A percentile compares a stretch with the other conserved stretches of the same genome.
These are phyloP conservation scores for Melanotaenia parkinsoni DNA, from an alignment of 2,797 vertebrate genomes.

Conservation along the genomic window DNA sequence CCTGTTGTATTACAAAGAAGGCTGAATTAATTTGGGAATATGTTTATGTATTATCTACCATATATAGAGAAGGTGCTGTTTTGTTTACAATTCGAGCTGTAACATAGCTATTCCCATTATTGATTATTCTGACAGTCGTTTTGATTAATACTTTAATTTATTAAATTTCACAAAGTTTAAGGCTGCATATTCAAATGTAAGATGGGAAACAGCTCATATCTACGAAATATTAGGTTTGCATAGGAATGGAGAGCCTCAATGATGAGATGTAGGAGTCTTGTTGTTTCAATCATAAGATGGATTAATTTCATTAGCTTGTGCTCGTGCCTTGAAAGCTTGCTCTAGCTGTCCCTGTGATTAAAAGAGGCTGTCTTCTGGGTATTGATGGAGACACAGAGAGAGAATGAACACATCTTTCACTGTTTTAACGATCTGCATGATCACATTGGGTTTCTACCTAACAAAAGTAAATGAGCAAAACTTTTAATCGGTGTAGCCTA, in stretches of 20 bases:
- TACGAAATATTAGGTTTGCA: background rate
- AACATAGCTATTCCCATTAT: background rate
- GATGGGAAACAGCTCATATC: background rate
- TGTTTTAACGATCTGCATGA: constrained; percentile 9
- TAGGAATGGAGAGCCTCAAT: background rate
- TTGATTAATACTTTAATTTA: background rate
- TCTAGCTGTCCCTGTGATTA: constrained; percentile 31
- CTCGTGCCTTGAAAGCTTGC: constrained; percentile 18
- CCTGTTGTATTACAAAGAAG: constrained; percentile 17
- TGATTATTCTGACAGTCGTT: background rate
- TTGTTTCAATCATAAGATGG: constrained; percentile 35
- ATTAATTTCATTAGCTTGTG: constrained; percentile 39
- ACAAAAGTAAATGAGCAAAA: background rate
- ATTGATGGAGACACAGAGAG: constrained; percentile 4
- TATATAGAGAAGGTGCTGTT: constrained; percentile 28
- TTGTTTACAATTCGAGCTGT: background rate
- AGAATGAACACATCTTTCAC: constrained; percentile 18
- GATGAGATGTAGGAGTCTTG: background rate
- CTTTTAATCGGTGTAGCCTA: background rate
- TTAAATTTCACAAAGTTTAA: background rate
- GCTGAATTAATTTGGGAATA: constrained; percentile 29
- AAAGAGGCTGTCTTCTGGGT: constrained; percentile 27
- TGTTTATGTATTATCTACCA: background rate
- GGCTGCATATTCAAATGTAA: background rate
- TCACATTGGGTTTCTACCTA: constrained; percentile 3